These are phyloP conservation scores for Brienomyrus longianalis DNA, from an alignment of 2,113 vertebrate genomes.

Conservation along the genomic window DNA sequence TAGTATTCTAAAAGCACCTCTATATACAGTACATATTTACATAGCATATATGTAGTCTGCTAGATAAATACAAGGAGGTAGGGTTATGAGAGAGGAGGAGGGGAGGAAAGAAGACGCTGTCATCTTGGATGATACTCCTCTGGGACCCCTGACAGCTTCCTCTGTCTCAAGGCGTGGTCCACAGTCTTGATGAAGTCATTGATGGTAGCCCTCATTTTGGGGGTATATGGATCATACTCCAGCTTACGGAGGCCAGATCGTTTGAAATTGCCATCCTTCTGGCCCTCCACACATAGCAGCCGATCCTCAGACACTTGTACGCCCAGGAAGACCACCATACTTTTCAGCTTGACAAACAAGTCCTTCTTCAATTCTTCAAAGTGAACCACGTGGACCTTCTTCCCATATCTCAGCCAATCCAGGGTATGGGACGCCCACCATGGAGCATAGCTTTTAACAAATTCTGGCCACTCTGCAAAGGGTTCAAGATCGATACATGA, in stretches of 20 bases:
- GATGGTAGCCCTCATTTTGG: constrained; percentile 76
- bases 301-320: constrained; percentile 75
- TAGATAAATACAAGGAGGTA: neutral
- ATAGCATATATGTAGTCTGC: constrained; percentile 6
- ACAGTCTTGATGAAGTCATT: constrained; percentile 77
- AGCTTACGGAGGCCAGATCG: constrained; percentile 85
- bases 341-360: constrained; percentile 77
- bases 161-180: constrained; percentile 67
- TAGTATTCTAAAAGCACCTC: neutral
- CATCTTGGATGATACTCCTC: constrained; percentile 89
- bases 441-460: constrained; percentile 86
- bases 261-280: constrained; percentile 96
- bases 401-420: constrained; percentile 88
- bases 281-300: constrained; percentile 88
- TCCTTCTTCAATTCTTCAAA: constrained; percentile 86
- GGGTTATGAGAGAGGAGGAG: neutral
- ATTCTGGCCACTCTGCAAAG: constrained; percentile 89
- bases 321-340: constrained; percentile 79
- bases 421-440: constrained; percentile 95
- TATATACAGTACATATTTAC: neutral
- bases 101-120: constrained; percentile 45
- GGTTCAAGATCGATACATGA: neutral
- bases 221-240: constrained; percentile 86
- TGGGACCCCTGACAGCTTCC: constrained; percentile 79
- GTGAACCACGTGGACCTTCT: constrained; percentile 82